Percentiles rank a stretch among this genome's conserved stretches.
Evolutionary conservation across 2,797 vertebrate species (phyloP).

Genomic region (Squalus acanthias): DNA sequence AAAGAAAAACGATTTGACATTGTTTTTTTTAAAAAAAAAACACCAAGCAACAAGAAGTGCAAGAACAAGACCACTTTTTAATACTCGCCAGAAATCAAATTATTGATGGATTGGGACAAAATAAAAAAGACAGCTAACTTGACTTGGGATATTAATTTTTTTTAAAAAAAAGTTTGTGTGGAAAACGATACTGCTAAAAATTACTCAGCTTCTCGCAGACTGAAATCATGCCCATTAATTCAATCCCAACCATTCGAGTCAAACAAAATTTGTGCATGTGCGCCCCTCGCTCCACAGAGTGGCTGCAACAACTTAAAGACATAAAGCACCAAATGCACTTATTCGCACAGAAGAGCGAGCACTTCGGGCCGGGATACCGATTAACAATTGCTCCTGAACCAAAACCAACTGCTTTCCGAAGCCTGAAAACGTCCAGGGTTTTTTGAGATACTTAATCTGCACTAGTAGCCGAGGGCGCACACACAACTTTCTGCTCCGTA

Average conservation of each 20-base stretch:
- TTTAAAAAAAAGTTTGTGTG: not conserved
- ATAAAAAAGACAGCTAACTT: not conserved
- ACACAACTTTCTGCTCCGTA: conserved; percentile 6
- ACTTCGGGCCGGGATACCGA: conserved; percentile 20
- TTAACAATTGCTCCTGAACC: too few relatives aligned
- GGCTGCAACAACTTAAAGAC: conserved; percentile 49
- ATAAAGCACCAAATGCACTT: conserved; percentile 44
- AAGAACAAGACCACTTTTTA: not conserved
- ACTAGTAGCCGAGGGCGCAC: not conserved
- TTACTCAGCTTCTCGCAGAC: not conserved
- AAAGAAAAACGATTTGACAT: conserved; percentile 36
- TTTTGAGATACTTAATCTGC: not conserved
- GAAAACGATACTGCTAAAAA: not conserved
- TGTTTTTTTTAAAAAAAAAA: not conserved
- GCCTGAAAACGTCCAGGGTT: not conserved
- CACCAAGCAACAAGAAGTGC: conserved; percentile 39
- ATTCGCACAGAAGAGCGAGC: not conserved
- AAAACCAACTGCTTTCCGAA: not conserved
- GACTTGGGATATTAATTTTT: not conserved
- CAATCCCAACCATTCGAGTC: not conserved
- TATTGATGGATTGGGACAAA: not conserved
- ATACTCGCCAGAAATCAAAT: not conserved
- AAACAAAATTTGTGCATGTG: conserved; percentile 11
- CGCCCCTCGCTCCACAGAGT: conserved; percentile 6
- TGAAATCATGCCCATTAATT: not conserved